phyloP scores from a whole-genome alignment of 2,797 vertebrate species.

The Pachyuromys duprasi region DNA sequence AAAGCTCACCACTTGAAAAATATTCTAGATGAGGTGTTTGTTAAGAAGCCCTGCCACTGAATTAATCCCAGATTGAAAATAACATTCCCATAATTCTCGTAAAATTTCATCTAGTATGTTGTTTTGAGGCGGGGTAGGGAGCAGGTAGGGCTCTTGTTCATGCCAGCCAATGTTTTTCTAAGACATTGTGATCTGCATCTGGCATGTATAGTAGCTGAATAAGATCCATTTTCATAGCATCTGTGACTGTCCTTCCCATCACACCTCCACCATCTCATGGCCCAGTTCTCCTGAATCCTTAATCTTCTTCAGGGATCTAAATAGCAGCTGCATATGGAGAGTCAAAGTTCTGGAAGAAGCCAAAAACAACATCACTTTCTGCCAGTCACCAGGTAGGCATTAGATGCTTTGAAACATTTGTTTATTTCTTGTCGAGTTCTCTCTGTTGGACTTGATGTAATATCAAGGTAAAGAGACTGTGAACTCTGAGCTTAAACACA shows the following conservation, averaged over 20 bases:
- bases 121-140: no score
- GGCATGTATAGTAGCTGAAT: not conserved
- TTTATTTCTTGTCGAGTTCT: not conserved
- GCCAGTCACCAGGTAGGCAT: not conserved
- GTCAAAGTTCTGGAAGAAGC: not conserved
- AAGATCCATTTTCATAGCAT: not conserved
- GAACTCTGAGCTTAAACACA: not conserved
- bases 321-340: not conserved
- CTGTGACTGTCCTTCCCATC: not conserved
- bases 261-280: no score
- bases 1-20: not conserved
- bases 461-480: not conserved
- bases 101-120: not conserved
- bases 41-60: not conserved
- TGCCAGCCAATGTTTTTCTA: not conserved
- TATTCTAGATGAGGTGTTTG: not conserved
- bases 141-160: not conserved
- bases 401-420: not conserved
- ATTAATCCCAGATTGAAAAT: not conserved
- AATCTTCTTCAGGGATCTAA: not conserved
- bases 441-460: rapidly evolving
- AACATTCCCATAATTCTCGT: not conserved
- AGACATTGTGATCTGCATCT: not conserved
- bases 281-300: not conserved
- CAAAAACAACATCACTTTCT: not conserved